Evolutionary conservation across 2,888 invertebrate species (phyloP).

Genomic region (Nephrotoma guestfalica): DNA sequence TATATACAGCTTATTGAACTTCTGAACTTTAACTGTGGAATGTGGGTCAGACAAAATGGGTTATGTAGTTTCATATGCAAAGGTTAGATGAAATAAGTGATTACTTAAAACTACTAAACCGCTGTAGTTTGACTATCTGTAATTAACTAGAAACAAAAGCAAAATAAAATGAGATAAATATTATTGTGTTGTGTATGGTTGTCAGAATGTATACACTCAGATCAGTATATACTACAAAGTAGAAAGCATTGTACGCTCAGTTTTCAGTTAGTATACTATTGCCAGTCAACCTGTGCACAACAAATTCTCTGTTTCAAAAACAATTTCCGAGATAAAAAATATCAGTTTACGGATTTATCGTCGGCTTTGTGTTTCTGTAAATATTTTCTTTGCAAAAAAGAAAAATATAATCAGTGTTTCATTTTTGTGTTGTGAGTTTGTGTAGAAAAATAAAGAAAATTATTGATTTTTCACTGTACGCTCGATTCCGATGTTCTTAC

Average conservation of each 20-base stretch:
- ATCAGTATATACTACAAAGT: background rate
- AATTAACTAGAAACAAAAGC: background rate
- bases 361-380: background rate
- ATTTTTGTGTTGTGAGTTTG: background rate
- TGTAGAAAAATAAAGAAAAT: background rate
- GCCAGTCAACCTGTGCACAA: background rate
- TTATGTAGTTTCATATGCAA: background rate
- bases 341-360: background rate
- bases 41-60: background rate
- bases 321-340: background rate
- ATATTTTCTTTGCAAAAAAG: background rate
- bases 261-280: background rate
- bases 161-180: background rate
- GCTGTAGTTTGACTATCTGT: background rate
- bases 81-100: background rate
- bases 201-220: background rate
- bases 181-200: background rate
- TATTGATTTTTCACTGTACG: background rate
- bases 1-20: background rate
- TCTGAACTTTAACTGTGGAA: background rate
- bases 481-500: background rate
- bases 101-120: background rate
- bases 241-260: background rate
- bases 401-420: background rate
- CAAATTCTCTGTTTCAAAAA: background rate